These are phyloP conservation scores for Plotosus lineatus DNA, from an alignment of 2,113 vertebrate species.

Conservation along the genomic window DNA sequence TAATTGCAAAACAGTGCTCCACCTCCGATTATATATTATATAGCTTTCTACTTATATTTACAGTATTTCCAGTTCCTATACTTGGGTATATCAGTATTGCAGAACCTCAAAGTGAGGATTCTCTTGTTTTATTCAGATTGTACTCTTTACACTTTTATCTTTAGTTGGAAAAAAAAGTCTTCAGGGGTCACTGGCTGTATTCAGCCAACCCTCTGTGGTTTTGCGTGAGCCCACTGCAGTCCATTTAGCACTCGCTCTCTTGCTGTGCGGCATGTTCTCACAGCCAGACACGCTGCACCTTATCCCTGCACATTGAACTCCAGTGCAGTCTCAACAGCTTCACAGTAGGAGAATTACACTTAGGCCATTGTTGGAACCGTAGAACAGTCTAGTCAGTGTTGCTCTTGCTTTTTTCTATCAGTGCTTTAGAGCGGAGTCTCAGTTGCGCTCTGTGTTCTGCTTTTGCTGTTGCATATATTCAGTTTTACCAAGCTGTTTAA, in stretches of 20 bases:
- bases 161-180: conserved; percentile 56
- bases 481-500: conserved; percentile 21
- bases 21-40: background rate
- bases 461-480: conserved; percentile 31
- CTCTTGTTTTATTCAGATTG: conserved; percentile 71
- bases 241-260: conserved; percentile 4
- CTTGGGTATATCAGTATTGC: background rate
- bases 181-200: conserved; percentile 67
- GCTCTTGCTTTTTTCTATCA: conserved; percentile 49
- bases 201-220: conserved; percentile 50
- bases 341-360: conserved; percentile 37
- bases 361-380: conserved; percentile 33
- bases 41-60: background rate
- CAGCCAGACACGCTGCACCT: conserved; percentile 41
- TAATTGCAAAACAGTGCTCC: background rate
- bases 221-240: conserved; percentile 30
- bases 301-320: conserved; percentile 36
- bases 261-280: conserved; percentile 39
- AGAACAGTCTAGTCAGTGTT: conserved; percentile 31
- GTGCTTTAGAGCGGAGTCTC: conserved; percentile 46
- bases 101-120: conserved; percentile 65
- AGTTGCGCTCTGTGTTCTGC: conserved; percentile 23
- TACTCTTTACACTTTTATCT: conserved; percentile 70
- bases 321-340: conserved; percentile 13
- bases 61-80: background rate